Conservation (phyloP, 2,888 invertebrate species). For the Conus canariensis region DNA sequence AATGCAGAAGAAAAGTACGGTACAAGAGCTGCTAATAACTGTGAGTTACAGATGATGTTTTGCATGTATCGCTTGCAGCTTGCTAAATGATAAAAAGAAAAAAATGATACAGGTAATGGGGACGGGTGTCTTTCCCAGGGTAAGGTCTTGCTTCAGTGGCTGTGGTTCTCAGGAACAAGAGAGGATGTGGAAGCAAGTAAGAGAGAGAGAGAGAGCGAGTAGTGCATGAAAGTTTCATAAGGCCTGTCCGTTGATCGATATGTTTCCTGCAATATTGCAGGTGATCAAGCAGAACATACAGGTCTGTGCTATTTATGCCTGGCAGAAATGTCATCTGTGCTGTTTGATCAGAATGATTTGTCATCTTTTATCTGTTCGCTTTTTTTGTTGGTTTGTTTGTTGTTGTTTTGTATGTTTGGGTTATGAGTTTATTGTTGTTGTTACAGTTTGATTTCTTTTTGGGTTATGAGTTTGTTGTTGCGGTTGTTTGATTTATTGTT, state of each 20-base stretch:
- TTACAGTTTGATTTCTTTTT: neutral
- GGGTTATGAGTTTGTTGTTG: neutral
- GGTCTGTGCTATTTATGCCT: conserved; percentile 4
- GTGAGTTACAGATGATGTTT: no score
- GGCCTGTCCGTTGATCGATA: neutral
- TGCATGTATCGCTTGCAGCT: no score
- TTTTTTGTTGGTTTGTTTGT: neutral
- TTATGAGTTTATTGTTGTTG: neutral
- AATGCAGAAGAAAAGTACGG: no score
- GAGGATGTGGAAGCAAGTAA: neutral
- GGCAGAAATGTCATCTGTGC: neutral
- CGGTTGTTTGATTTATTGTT: no score
- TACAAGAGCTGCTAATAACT: no score
- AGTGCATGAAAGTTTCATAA: neutral
- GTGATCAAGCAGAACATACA: conserved; percentile 15
- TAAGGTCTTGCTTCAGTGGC: no score
- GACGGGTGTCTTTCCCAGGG: no score
- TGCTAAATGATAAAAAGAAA: no score
- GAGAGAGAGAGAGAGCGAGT: neutral
- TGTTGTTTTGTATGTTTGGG: neutral
- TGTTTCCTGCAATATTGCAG: neutral
- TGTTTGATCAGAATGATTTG: neutral
- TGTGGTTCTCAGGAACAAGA: no score
- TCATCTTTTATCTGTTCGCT: neutral
- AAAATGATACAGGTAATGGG: no score